Evolutionary conservation across 2,888 invertebrate species (phyloP).

Genomic region (Agelastica alni): DNA sequence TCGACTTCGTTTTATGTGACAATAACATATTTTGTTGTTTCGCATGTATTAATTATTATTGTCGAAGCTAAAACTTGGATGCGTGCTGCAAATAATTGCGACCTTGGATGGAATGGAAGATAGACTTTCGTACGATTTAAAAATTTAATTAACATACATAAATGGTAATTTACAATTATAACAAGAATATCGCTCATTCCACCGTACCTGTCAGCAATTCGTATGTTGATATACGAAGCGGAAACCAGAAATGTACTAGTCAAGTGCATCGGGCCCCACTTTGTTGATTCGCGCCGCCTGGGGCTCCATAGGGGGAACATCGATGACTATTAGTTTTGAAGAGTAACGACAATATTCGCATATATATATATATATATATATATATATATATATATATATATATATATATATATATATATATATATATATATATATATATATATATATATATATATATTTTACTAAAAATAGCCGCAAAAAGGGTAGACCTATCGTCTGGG

Average conservation of each 20-base stretch:
- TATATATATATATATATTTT: too few species aligned
- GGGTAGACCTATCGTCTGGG: too few species aligned
- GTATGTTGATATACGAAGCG: neutral
- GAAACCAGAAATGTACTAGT: neutral
- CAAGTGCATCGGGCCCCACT: neutral
- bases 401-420: too few species aligned
- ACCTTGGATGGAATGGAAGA: neutral
- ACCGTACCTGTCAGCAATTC: neutral
- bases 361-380: too few species aligned
- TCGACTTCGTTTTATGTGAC: too few species aligned
- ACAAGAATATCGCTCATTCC: neutral
- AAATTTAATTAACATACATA: neutral
- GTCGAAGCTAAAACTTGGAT: neutral
- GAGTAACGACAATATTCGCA: too few species aligned
- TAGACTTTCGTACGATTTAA: neutral
- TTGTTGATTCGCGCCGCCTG: neutral
- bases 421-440: too few species aligned
- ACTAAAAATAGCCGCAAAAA: too few species aligned
- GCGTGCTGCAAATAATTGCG: neutral
- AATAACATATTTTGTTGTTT: too few species aligned
- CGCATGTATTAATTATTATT: too few species aligned
- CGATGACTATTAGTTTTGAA: too few species aligned
- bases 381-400: too few species aligned
- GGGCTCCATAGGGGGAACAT: neutral
- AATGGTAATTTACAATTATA: neutral